phyloP scores from a whole-genome alignment of 2,797 vertebrate genomes.

The Eulemur mongoz region DNA sequence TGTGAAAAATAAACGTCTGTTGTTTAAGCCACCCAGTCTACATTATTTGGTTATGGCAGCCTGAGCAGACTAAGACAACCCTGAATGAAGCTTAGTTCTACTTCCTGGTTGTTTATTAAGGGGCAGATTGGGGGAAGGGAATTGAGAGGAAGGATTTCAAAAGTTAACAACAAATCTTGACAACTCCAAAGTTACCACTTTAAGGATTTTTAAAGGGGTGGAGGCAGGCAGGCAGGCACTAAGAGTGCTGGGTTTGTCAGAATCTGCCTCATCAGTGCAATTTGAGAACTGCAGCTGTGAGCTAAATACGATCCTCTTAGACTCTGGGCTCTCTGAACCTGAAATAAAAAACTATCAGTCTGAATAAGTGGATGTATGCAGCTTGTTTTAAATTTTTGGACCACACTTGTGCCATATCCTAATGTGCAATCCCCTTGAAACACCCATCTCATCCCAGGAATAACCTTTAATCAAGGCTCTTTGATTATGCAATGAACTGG shows the following conservation, averaged over 20 bases:
- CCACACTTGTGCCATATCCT: background rate
- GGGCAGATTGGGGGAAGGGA: background rate
- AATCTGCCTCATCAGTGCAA: constrained; percentile 62
- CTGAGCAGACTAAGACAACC: background rate
- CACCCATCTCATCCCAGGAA: background rate
- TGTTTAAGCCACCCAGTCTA: background rate
- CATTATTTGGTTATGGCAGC: background rate
- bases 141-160: constrained; percentile 24
- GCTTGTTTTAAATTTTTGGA: constrained; percentile 9
- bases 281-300: constrained; percentile 48
- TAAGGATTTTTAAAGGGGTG: background rate
- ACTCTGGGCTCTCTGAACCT: constrained; percentile 19
- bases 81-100: constrained; percentile 28
- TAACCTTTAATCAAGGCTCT: background rate
- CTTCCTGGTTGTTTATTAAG: constrained; percentile 45
- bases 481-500: background rate
- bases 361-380: background rate
- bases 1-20: background rate
- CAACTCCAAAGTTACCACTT: background rate
- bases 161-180: background rate
- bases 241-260: background rate
- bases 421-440: background rate
- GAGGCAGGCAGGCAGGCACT: background rate
- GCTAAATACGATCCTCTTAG: constrained; percentile 45
- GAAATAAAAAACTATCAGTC: constrained; percentile 46